A percentile compares a stretch with the other conserved stretches of the same genome.
phyloP scores from a whole-genome alignment of 2,797 vertebrate species.

The Urosaurus nigricauda region DNA sequence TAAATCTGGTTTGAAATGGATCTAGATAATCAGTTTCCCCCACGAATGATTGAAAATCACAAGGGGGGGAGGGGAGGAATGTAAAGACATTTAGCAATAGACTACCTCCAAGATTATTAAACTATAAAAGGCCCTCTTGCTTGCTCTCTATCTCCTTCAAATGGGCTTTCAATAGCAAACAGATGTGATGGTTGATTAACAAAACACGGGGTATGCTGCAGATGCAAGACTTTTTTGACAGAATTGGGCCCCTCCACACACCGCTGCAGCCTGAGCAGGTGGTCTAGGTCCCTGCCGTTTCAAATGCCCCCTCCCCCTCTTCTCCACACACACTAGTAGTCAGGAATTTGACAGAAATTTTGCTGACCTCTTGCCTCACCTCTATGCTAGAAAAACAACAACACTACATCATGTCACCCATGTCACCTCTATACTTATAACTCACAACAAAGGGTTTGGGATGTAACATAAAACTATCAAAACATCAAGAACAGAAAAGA shows the following conservation, averaged over 20 bases:
- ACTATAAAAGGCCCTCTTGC: constrained; percentile 48
- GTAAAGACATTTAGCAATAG: constrained; percentile 41
- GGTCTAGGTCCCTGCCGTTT: neutral
- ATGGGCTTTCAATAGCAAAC: constrained; percentile 75
- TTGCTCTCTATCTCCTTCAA: constrained; percentile 53
- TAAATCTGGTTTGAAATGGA: too few relatives aligned
- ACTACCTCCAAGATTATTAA: constrained; percentile 65
- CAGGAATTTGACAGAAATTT: constrained; percentile 74
- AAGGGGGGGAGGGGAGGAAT: constrained; percentile 41
- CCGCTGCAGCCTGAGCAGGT: neutral
- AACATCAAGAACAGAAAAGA: constrained; percentile 84
- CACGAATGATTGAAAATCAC: constrained; percentile 8
- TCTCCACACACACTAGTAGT: neutral
- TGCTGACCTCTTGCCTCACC: constrained; percentile 83
- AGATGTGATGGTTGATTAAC: constrained; percentile 73
- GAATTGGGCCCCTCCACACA: constrained; percentile 31
- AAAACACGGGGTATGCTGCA: constrained; percentile 50
- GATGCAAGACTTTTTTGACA: constrained; percentile 59
- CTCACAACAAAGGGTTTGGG: constrained; percentile 72
- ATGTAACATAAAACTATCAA: constrained; percentile 90
- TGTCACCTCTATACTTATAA: constrained; percentile 76
- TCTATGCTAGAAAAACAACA: constrained; percentile 84
- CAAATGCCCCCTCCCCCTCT: neutral
- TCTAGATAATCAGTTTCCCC: too few relatives aligned
- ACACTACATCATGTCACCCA: constrained; percentile 89